Conservation (phyloP, 2,888 invertebrate species). For the Alloplasta piceator region DNA sequence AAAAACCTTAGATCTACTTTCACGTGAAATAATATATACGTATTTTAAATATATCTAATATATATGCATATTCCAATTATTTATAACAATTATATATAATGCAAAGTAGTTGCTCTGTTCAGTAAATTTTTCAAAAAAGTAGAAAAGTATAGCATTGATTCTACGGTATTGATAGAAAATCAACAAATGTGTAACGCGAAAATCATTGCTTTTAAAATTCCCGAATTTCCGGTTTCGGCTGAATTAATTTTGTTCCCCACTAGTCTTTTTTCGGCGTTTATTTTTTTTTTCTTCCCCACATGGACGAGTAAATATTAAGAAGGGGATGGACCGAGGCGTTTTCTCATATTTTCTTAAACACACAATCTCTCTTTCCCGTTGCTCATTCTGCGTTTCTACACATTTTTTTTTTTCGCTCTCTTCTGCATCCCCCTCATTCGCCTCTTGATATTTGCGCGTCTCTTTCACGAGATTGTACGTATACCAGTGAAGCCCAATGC, state of each 20-base stretch:
- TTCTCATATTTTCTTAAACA: slow-evolving; percentile 39
- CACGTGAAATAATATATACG: too few species aligned
- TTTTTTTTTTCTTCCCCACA: background rate
- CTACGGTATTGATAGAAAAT: background rate
- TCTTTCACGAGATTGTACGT: slow-evolving; percentile 10
- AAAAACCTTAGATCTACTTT: too few species aligned
- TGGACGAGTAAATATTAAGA: slow-evolving; percentile 6
- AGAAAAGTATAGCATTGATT: background rate
- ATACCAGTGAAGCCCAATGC: slow-evolving; percentile 8
- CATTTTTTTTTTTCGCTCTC: background rate
- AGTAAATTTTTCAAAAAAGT: background rate
- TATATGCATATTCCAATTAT: background rate
- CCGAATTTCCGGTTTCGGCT: background rate
- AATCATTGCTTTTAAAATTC: slow-evolving; percentile 3
- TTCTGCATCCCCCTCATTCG: too few species aligned
- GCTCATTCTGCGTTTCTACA: background rate
- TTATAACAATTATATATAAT: background rate
- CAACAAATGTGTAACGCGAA: slow-evolving; percentile 12
- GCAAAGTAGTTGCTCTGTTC: background rate
- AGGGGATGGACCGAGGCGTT: slow-evolving; percentile 5
- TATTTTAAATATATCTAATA: background rate
- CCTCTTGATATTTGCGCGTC: background rate
- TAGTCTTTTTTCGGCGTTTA: background rate
- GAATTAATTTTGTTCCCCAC: background rate
- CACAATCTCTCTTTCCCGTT: slow-evolving; percentile 28